A percentile compares a stretch with the other conserved stretches of the same genome.
These are phyloP conservation scores for Drosophila arawakana DNA, from an alignment of 1,140 invertebrate species.

Conservation along the genomic window DNA sequence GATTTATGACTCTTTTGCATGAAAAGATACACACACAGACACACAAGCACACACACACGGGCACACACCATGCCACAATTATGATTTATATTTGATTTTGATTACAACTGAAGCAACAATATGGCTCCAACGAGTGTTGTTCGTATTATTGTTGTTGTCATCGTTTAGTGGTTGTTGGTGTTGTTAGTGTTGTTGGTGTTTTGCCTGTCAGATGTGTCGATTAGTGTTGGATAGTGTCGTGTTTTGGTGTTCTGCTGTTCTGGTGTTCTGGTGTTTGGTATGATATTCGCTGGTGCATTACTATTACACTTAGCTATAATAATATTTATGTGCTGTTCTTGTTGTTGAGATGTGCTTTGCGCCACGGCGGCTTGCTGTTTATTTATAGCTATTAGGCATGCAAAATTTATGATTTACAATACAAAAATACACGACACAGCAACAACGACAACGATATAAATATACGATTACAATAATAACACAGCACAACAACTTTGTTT, in stretches of 20 bases:
- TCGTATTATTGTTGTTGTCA: conserved; percentile 35
- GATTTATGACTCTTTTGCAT: conserved; percentile 79
- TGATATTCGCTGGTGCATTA: conserved; percentile 54
- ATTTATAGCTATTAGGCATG: conserved; percentile 80
- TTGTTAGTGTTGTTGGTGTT: conserved; percentile 28
- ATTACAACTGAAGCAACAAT: conserved; percentile 77
- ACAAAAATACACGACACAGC: conserved; percentile 51
- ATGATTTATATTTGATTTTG: conserved; percentile 82
- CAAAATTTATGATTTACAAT: conserved; percentile 79
- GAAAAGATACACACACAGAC: conserved; percentile 52
- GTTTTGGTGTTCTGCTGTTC: not conserved
- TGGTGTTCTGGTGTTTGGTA: not conserved
- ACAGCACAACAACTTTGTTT: conserved; percentile 23
- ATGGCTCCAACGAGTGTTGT: conserved; percentile 23
- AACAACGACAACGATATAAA: conserved; percentile 37
- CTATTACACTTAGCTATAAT: conserved; percentile 75
- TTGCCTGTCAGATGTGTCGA: conserved; percentile 15
- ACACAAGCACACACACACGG: conserved; percentile 49
- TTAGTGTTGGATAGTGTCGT: conserved; percentile 37
- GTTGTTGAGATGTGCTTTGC: conserved; percentile 46
- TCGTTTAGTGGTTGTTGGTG: conserved; percentile 17
- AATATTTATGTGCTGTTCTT: conserved; percentile 58
- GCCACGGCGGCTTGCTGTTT: conserved; percentile 52
- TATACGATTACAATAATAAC: conserved; percentile 9
- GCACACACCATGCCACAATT: conserved; percentile 56